These are phyloP conservation scores for Rhopalosiphum maidis DNA, from an alignment of 1,140 invertebrate genomes.

Conservation along the genomic window DNA sequence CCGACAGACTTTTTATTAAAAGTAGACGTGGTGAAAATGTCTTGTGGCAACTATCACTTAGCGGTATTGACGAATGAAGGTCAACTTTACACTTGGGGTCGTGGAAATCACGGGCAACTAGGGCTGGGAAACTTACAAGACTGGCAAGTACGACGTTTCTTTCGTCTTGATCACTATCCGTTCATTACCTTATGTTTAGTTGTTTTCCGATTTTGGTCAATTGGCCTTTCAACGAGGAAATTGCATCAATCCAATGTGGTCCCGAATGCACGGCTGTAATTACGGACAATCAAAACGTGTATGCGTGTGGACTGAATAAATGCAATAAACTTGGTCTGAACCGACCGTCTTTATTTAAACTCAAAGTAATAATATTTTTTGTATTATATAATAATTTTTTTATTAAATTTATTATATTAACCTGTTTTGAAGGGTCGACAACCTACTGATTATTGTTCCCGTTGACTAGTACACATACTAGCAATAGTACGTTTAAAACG, in stretches of 20 bases:
- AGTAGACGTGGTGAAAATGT: conserved; percentile 71
- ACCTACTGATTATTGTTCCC: no score
- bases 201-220: conserved; percentile 65
- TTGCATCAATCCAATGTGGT: conserved; percentile 70
- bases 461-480: no score
- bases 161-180: no score
- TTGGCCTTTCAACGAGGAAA: conserved; percentile 65
- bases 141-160: conserved; percentile 61
- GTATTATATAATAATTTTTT: no score
- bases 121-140: conserved; percentile 71
- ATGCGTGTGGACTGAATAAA: conserved; percentile 74
- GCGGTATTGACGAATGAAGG: conserved; percentile 70
- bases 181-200: conserved; percentile 60
- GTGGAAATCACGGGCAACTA: conserved; percentile 70
- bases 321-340: conserved; percentile 74
- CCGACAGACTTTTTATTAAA: conserved; percentile 64
- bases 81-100: conserved; percentile 75
- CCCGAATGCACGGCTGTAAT: conserved; percentile 73
- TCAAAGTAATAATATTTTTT: conserved; percentile 46
- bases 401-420: neutral
- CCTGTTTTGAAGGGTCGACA: no score
- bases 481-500: no score
- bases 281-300: conserved; percentile 70
- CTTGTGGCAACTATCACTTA: conserved; percentile 73
- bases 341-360: conserved; percentile 58